These are phyloP conservation scores for Margaritifera margaritifera DNA, from an alignment of 2,888 invertebrate genomes.

Conservation along the genomic window DNA sequence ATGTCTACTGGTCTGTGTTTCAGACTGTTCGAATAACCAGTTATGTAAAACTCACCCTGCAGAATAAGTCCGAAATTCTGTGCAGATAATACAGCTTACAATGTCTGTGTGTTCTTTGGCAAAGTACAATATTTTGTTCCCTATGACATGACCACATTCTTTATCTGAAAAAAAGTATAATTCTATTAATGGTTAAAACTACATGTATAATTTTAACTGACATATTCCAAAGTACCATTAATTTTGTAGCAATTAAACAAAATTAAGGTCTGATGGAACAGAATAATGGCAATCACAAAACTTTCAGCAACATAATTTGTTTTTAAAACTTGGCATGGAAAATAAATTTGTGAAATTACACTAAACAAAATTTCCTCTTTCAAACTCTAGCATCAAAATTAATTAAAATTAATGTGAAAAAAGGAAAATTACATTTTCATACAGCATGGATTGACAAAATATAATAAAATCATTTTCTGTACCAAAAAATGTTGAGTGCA, in stretches of 20 bases:
- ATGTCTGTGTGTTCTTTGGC: constrained; percentile 70
- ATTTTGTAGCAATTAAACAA: not conserved
- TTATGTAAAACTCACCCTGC: constrained; percentile 61
- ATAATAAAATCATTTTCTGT: too few species aligned
- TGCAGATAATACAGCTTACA: constrained; percentile 67
- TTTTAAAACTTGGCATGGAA: too few species aligned
- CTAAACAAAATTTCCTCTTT: too few species aligned
- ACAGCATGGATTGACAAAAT: too few species aligned
- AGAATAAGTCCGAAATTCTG: constrained; percentile 70
- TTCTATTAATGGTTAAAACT: not conserved
- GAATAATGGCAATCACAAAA: too few species aligned
- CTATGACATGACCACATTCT: constrained; percentile 67
- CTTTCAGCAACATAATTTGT: too few species aligned
- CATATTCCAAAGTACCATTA: not conserved
- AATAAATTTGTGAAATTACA: too few species aligned
- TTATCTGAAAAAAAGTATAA: constrained; percentile 47
- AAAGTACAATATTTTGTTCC: constrained; percentile 54
- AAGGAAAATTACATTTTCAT: too few species aligned
- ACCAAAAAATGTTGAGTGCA: too few species aligned
- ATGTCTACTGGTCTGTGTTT: constrained; percentile 60
- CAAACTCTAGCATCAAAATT: too few species aligned
- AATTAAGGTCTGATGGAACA: too few species aligned
- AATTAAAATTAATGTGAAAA: too few species aligned
- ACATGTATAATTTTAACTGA: not conserved
- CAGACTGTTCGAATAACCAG: not conserved